Base-by-base conservation (phyloP, 2,888 invertebrate species). In the Phyllotreta striolata region DNA sequence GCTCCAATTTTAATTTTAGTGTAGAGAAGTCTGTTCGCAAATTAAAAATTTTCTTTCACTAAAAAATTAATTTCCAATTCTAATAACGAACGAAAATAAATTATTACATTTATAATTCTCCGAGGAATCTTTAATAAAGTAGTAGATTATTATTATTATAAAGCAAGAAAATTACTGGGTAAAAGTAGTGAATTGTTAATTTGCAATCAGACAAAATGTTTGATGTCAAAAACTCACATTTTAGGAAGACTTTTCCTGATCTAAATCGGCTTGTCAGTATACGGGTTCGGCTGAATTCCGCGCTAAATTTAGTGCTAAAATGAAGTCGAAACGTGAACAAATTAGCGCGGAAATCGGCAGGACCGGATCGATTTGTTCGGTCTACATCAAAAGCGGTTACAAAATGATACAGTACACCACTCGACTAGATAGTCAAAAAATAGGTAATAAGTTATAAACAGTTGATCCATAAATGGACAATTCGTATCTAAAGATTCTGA, bases 171-270 rank as follows among this genome's bases (percentile, higher is more conserved):
- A 43, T 12, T 10, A 5, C 12, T 5, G 5, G 10, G 12, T n/a
- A 13, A 44, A 9, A 44, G 12, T 44, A 44, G 14, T 24, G 24
- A 24, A 24, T 24, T 4, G 24, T 34, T 40, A 40, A 39, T 12
- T 9, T 39, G 41, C 60, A 46, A 14, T 37, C 58, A 65, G 62
- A 43, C 62, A 60, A 34, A 24, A 55, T 55, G 61, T 52, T 55
- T 70, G 71, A 73, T 74, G 72, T 73, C 73, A 75, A 71, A 71
- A 77, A 78, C 78, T 79, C 77, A 74, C 77, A 77, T 66, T 63
- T 61, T 78, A 78, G 81, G 81, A 81, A 81, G 81, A 81, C 81
- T 74, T 79, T 76, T 80, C 77, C 78, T 79, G 79, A 81, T 79
- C 79, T 71, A 72, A 62, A 52, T 63, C 49, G 55, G 52, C 38